Percentiles rank a stretch among this genome's conserved stretches.
phyloP scores from a whole-genome alignment of 2,888 invertebrate species.

The Conchocele bisecta region DNA sequence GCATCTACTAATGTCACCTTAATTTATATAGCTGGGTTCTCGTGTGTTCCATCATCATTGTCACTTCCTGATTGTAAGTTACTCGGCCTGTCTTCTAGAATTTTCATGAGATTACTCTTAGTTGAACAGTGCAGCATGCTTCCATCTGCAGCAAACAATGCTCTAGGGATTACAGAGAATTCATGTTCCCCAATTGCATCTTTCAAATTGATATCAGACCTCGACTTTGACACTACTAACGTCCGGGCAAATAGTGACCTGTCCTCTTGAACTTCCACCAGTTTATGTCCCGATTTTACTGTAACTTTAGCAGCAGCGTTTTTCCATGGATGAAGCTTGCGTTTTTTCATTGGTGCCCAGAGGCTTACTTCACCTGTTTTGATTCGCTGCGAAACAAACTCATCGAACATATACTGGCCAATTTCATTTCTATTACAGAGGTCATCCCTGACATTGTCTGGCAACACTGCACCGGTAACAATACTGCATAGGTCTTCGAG shows the following conservation, averaged over 20 bases:
- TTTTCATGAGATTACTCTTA: constrained; percentile 15
- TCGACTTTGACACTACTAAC: constrained; percentile 4
- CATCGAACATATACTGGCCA: neutral
- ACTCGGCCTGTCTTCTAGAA: too few species aligned
- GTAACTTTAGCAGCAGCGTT: neutral
- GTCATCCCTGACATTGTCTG: constrained; percentile 4
- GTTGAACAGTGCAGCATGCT: neutral
- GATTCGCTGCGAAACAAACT: constrained; percentile 2
- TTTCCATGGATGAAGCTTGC: constrained; percentile 8
- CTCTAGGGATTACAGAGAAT: constrained; percentile 8
- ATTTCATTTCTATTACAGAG: neutral
- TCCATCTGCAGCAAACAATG: constrained; percentile 13
- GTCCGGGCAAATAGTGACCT: constrained; percentile 12
- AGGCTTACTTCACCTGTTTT: neutral
- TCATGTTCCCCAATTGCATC: constrained; percentile 9
- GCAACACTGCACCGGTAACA: constrained; percentile 14
- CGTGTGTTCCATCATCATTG: too few species aligned
- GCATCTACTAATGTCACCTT: too few species aligned
- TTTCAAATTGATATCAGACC: constrained; percentile 18
- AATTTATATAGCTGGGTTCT: too few species aligned
- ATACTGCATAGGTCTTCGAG: constrained; percentile 3
- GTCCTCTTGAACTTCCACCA: constrained; percentile 16
- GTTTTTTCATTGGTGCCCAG: constrained; percentile 9
- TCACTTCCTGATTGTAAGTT: too few species aligned
- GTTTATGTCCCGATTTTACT: neutral